Conservation (phyloP, 2,113 vertebrate genomes). For the Sphyrna mokarran region DNA sequence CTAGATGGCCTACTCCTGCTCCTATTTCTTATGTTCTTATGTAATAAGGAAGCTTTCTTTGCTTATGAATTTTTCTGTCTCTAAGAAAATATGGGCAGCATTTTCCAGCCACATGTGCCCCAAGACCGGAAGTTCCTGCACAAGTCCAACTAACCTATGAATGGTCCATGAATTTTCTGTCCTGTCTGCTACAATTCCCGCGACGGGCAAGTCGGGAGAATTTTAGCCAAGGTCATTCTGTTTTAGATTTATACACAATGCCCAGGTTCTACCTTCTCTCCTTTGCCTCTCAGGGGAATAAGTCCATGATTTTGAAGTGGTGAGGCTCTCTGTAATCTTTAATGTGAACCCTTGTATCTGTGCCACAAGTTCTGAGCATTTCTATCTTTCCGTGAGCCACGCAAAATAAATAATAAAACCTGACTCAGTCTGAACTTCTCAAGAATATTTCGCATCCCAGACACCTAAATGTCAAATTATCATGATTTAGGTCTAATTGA, state of each 20-base stretch:
- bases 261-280: neutral
- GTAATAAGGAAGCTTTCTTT: neutral
- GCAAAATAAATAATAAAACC: neutral
- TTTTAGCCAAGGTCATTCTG: neutral
- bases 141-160: too few relatives aligned
- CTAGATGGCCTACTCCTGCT: too few relatives aligned
- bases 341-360: neutral
- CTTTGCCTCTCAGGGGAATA: neutral
- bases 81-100: neutral
- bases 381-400: neutral
- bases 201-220: too few relatives aligned
- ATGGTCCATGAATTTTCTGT: too few relatives aligned
- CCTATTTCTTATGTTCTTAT: too few relatives aligned
- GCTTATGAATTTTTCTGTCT: neutral
- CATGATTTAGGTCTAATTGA: neutral
- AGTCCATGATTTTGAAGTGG: neutral
- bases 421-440: constrained; percentile 15
- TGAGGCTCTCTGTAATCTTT: neutral
- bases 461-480: constrained; percentile 20
- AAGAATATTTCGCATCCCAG: neutral
- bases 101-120: too few relatives aligned
- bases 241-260: neutral
- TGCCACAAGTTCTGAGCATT: neutral
- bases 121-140: too few relatives aligned
- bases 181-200: too few relatives aligned